Evolutionary conservation across 2,113 vertebrate species (phyloP).

Genomic region (Chaetorhynchus papuensis): DNA sequence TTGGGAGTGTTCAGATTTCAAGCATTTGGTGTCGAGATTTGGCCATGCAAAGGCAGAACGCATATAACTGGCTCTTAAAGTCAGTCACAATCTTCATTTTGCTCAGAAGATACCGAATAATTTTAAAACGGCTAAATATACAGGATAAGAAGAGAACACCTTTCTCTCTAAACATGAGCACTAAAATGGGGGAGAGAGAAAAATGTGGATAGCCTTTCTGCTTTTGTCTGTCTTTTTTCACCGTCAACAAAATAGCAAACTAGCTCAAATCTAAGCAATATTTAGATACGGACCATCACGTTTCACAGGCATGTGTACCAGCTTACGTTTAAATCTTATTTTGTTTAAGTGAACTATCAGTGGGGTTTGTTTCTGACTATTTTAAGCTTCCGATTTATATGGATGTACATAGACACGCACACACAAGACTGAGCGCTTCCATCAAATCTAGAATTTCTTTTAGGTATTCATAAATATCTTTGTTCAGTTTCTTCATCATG

Average conservation of each 20-base stretch:
- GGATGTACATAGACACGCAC: neutral
- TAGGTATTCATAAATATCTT: neutral
- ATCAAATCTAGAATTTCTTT: neutral
- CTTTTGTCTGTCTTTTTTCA: neutral
- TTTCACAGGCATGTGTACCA: neutral
- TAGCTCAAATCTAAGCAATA: neutral
- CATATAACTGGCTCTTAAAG: neutral
- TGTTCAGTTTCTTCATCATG: neutral
- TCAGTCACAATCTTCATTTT: neutral
- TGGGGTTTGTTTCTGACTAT: neutral
- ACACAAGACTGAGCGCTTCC: neutral
- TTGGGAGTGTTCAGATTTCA: neutral
- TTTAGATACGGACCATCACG: neutral
- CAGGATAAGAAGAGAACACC: neutral
- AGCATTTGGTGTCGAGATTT: neutral
- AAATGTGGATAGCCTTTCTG: neutral
- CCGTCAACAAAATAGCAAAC: neutral
- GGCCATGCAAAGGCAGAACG: neutral
- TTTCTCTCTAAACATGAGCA: neutral
- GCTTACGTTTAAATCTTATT: neutral
- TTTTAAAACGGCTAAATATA: neutral
- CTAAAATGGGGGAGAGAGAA: neutral
- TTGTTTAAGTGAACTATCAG: neutral
- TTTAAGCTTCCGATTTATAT: neutral
- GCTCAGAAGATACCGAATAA: neutral